Conservation (phyloP, 2,797 vertebrate genomes). For the Delichon dasypus region DNA sequence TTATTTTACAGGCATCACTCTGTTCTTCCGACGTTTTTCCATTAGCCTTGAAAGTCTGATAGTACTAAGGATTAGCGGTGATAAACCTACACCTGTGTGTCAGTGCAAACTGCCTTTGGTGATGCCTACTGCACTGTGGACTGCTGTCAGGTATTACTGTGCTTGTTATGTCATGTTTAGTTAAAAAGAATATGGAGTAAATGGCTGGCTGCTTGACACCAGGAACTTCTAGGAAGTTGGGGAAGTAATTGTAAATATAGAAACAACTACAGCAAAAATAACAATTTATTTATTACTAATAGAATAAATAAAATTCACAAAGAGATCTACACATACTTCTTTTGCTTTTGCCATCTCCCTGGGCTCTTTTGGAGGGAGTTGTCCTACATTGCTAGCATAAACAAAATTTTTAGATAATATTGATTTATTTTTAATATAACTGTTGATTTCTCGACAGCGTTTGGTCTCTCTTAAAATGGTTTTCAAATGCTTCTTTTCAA, state of each 20-base stretch:
- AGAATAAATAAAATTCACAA: background rate
- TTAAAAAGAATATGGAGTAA: background rate
- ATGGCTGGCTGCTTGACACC: background rate
- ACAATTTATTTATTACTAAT: background rate
- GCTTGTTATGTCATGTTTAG: background rate
- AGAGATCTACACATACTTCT: background rate
- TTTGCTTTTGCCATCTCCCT: background rate
- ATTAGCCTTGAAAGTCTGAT: background rate
- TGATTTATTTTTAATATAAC: background rate
- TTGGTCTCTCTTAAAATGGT: background rate
- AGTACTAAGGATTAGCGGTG: accelerated
- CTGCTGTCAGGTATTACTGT: background rate
- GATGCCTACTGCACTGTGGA: background rate
- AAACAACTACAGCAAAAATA: background rate
- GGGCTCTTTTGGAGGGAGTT: background rate
- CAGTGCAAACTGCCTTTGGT: background rate
- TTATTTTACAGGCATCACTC: background rate
- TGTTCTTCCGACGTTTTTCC: background rate
- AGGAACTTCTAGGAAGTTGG: background rate
- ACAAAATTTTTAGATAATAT: background rate
- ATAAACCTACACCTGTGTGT: background rate
- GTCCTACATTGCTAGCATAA: background rate
- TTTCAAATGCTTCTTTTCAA: background rate
- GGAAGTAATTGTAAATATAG: background rate
- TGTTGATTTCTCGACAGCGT: background rate